These are phyloP conservation scores for Gerris lacustris DNA, from an alignment of 2,888 invertebrate species.

Conservation along the genomic window DNA sequence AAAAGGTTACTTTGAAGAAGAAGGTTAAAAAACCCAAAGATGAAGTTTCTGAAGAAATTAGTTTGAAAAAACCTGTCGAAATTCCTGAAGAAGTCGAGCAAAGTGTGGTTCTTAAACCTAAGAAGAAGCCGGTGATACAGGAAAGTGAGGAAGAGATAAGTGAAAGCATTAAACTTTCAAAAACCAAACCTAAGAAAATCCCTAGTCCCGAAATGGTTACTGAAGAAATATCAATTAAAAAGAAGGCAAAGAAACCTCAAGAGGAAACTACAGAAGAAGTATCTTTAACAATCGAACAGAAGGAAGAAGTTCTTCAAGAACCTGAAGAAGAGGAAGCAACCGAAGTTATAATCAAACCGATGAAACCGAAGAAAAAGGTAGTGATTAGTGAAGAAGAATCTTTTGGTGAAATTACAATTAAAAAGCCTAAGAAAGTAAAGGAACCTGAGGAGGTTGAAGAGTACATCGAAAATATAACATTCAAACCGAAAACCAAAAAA, in stretches of 20 bases:
- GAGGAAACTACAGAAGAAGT: conserved; percentile 34
- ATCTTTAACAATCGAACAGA: conserved; percentile 32
- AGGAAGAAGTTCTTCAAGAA: conserved; percentile 28
- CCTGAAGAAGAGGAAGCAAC: conserved; percentile 34
- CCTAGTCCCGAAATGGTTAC: conserved; percentile 53
- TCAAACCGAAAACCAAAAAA: conserved; percentile 36
- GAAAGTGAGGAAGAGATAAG: conserved; percentile 73
- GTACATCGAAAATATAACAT: conserved; percentile 65
- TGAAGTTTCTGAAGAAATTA: conserved; percentile 31
- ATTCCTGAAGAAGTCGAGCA: conserved; percentile 61
- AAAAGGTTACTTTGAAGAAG: conserved; percentile 27
- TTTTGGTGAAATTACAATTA: conserved; percentile 41
- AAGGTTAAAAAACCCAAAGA: conserved; percentile 31
- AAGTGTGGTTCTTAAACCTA: conserved; percentile 53
- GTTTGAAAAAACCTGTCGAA: conserved; percentile 45
- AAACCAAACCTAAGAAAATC: conserved; percentile 55
- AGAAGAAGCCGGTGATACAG: neutral
- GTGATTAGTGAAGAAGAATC: conserved; percentile 35
- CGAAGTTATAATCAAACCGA: conserved; percentile 44
- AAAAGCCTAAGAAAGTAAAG: conserved; percentile 49
- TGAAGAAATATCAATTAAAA: conserved; percentile 38
- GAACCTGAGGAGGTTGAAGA: conserved; percentile 62
- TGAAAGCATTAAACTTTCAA: conserved; percentile 48
- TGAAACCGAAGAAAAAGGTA: conserved; percentile 39
- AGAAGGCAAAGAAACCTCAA: conserved; percentile 21